These are phyloP conservation scores for Conger conger DNA, from an alignment of 2,113 vertebrate genomes.

Conservation along the genomic window DNA sequence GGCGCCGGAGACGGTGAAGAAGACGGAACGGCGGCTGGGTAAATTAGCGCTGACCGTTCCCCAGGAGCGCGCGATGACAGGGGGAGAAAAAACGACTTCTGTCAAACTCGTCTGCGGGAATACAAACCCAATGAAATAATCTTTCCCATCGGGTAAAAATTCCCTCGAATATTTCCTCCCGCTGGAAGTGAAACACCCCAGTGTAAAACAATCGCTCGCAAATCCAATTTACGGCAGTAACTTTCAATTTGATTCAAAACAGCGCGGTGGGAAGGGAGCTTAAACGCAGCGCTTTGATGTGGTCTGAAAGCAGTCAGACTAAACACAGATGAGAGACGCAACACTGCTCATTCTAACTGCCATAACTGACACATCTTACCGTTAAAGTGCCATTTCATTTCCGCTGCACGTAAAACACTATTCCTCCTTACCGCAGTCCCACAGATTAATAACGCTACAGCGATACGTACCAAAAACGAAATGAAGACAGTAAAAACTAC, in stretches of 20 bases:
- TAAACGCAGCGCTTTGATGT: constrained; percentile 75
- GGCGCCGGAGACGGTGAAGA: not conserved
- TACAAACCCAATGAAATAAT: constrained; percentile 76
- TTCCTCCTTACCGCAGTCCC: not conserved
- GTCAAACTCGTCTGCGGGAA: constrained; percentile 55
- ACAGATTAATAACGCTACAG: not conserved
- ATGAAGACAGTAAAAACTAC: not conserved
- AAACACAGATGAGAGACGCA: constrained; percentile 20
- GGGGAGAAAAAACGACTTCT: constrained; percentile 63
- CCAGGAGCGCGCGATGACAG: constrained; percentile 70
- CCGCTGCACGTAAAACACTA: not conserved
- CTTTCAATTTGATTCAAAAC: constrained; percentile 74
- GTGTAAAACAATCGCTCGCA: constrained; percentile 76
- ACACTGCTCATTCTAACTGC: not conserved
- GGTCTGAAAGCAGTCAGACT: constrained; percentile 43
- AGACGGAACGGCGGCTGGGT: constrained; percentile 54
- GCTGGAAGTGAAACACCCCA: constrained; percentile 47
- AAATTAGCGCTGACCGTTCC: constrained; percentile 73
- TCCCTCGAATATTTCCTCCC: constrained; percentile 46
- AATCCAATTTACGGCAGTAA: constrained; percentile 71
- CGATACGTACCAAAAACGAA: not conserved
- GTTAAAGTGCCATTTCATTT: not conserved
- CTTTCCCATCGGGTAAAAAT: constrained; percentile 65
- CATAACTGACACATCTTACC: not conserved
- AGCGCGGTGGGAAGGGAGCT: constrained; percentile 58